Base-by-base conservation (phyloP, 2,797 vertebrate species). In the Coranthus polyacanthus region DNA sequence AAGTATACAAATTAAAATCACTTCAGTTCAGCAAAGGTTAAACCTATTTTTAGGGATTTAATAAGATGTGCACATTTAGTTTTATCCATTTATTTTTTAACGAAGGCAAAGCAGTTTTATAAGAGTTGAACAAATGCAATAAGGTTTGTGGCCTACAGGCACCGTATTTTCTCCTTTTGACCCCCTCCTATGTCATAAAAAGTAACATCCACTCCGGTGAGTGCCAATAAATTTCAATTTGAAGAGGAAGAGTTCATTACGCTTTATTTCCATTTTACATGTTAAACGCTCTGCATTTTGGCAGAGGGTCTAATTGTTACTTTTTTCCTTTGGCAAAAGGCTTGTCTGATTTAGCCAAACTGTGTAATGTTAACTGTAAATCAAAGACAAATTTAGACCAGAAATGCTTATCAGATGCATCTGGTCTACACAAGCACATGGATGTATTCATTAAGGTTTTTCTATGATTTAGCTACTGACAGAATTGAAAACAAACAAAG, bases 341-440 rank as follows among this genome's bases (percentile, higher is more conserved):
- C 42, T 54, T 2, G 24, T 54, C 58, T 61, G 45, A 54, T 78
- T 75, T 21, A 43, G 57, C 60, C 67, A 79, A 76, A 72, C 54
- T 69, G 46, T 60, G 54, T 54, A 56, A 78, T 65, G 45, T 80
- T 46, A 47, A 77, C 51, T 76, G 43, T n/a, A 47, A 70, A 55
- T 58, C 50, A 42, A 18, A 59, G 51, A 46, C 53, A 56, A 66
- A 62, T 41, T 66, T 36, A 58, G 66, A 68, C 38, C 13, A 44
- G 58, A 36, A 55, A 78, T 11, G 39, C 78, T 81, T 64, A 62
- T 71, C 70, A 18, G 29, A 34, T 73, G 55, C 73, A 74, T 86
- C 72, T 78, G 83, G 60, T 44, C 76, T 66, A 78, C 46, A 68
- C 47, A 68, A 26, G 21, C 39, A 60, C 37, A 62, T 67, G 5